A percentile compares a stretch with the other conserved stretches of the same genome.
Conservation (phyloP, 2,888 invertebrate genomes). For the Drosophila histrio region DNA sequence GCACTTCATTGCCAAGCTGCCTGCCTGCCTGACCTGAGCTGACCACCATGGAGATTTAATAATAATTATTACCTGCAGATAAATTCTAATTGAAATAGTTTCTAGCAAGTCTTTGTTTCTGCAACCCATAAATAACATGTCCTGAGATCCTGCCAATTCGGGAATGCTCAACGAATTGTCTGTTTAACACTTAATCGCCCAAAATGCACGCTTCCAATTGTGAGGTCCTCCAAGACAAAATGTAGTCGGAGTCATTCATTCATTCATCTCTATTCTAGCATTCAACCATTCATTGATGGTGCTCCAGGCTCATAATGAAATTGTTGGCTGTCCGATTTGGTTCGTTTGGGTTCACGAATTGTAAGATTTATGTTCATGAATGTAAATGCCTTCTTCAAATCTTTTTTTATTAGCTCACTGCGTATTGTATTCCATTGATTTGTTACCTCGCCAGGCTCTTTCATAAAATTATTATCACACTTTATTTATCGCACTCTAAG, state of each 20-base stretch:
- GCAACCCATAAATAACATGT: constrained; percentile 55
- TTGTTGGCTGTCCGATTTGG: constrained; percentile 56
- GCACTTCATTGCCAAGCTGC: constrained; percentile 52
- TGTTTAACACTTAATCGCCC: constrained; percentile 66
- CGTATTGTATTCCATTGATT: constrained; percentile 69
- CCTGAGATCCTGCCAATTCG: neutral
- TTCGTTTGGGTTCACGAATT: constrained; percentile 40
- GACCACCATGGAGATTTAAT: constrained; percentile 57
- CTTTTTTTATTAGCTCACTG: constrained; percentile 62
- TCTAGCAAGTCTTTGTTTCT: constrained; percentile 31
- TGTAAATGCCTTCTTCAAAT: constrained; percentile 75
- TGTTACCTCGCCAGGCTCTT: constrained; percentile 62
- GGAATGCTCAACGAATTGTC: constrained; percentile 57
- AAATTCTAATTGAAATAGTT: constrained; percentile 31
- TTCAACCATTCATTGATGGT: constrained; percentile 36
- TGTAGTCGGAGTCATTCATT: constrained; percentile 44
- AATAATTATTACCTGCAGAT: constrained; percentile 28
- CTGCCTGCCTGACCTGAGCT: neutral
- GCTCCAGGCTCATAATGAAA: constrained; percentile 66
- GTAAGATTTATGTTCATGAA: constrained; percentile 75
- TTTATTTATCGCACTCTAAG: constrained; percentile 58
- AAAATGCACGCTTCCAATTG: constrained; percentile 60
- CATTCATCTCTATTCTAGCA: constrained; percentile 46
- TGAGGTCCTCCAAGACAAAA: constrained; percentile 64
- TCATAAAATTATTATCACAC: constrained; percentile 81